Base-by-base conservation (phyloP, 2,888 invertebrate species). In the Dasysyrphus albostriatus region DNA sequence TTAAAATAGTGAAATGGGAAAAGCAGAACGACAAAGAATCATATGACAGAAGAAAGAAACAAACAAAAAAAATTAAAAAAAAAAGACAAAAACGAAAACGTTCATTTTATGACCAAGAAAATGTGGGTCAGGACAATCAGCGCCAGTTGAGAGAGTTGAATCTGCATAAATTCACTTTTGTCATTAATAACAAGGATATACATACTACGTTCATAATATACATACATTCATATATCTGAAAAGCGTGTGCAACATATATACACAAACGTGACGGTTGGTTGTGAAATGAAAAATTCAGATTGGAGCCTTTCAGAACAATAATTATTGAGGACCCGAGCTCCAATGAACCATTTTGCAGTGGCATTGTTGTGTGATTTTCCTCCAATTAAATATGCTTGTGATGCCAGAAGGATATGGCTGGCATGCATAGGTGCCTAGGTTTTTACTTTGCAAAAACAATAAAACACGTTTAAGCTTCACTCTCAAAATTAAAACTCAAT, bases 41-140 rank as follows among this genome's bases (percentile, higher is more conserved):
- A 49, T 24, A 70, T 61, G 47, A 74, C 61, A 74, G 29, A 74
- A 63, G 12, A 74, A 74, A 42, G 39, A 58, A 24, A 37, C 24
- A 51, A 12, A 74, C n/a, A 59, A 39, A 29, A 42, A 12, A 47
- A 24, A 54, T 24, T 2, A 29, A 51, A 42, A 73, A 56, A 69
- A 39, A 54, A 56, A 56, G 47, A 24, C 72, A 76, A 76, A 61
- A 0, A 49, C 14, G 39, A 54, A 65, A 76, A 77, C 81, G 76
- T 85, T 81, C 81, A 61, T 67, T 85, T 84, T 84, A 72, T 84
- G 75, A 58, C 81, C 73, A 73, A 81, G 76, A 77, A 69, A 69
- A 85, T 81, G 67, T 81, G 80, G 84, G 81, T 85, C 84, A 85
- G 81, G 54, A 85, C 81, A 85, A 85, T 85, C 81, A 85, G 69